Evolutionary conservation across 2,113 vertebrate species (phyloP), one percentile per base, ranked within the genome.

Genomic region (Recurvirostra avosetta): DNA sequence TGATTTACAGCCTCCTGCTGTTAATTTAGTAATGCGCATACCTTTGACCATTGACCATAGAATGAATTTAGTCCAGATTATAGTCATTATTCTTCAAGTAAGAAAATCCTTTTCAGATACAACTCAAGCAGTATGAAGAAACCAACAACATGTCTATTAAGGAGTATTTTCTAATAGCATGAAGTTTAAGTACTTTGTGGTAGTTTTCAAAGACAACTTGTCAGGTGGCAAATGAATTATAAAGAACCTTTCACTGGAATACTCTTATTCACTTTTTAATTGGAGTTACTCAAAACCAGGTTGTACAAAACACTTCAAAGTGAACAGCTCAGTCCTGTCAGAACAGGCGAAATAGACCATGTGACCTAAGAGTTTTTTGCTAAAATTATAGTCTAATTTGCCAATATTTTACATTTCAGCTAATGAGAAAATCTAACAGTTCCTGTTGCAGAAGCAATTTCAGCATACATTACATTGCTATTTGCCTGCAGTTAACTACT

Each of bases 361-460:
- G n/a, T 88, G 63, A 86, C 38, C 71, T 34, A 53, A 58, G 74
- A 73, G 40, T 4, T 72, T 76, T 95, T 91, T 68, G 34, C 71
- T 96, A 50, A 80, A 90, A 82, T 88, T 88, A 50, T 40, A 52
- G 38, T 52, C n/a, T 88, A 77, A 86, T 93, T 97, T 95, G 63
- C 45, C 63, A 80, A 63, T 94, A 90, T 86, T 96, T 93, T 23
- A 25, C 63, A 74, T 94, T 83, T 83, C 50, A 86, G 29, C 81
- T 96, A 80, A 90, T 92, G 50, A 92, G 63, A 88, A 96, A 90
- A 88, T 86, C 41, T 65, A 86, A 16, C 43, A 40, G 55, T 86
- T 95, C 63, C 63, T 80, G 27, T 74, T 84, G 52, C 59, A 83
- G 56, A 94, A 93, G 32, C 41, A 77, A 27, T 79, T 95, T 86